Evolutionary conservation across 2,888 invertebrate species (phyloP), one percentile per base, ranked within the genome.

Genomic region (Vanessa cardui): DNA sequence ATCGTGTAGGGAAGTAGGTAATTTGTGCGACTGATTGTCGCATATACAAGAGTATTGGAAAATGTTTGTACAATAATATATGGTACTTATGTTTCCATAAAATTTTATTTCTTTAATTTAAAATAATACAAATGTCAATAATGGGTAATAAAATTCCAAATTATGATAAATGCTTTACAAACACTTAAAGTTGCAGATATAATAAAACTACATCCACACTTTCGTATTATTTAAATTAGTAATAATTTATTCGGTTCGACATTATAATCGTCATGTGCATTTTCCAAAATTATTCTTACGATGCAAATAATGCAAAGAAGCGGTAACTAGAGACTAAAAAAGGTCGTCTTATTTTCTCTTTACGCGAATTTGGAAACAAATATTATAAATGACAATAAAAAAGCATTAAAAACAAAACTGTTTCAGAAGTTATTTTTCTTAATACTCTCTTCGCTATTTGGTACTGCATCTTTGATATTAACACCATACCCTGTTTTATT

Each of bases 401-500:
- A 46, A 46, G 15, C 16, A 12, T 46, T 46, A 46, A 15, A 16
- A 15, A 46, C 5, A 0, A 26, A 52, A 15, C 2, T 16, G 21
- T 26, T 9, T 61, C 45, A 65, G 64, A 18, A 72, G 39, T 44
- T 45, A 31, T 50, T 15, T 5, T 46, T 21, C 18, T 21, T 72
- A 78, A 61, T 63, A 21, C 73, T 70, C 61, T 77, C 76, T 62
- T 76, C 76, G 59, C 79, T 84, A 46, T 81, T 75, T 3, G 86
- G 83, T 7, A 82, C 62, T 16, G 83, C 85, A 6, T 89, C 85
- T 50, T 89, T 86, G 46, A 91, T 85, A 68, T 89, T 90, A 1
- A 89, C 76, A 8, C 90, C 87, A 50, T 89, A 80, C 58, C 88
- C 85, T 73, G 83, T 89, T 71, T 80, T 89, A 46, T 64, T 72